Percentiles rank a stretch among this genome's conserved stretches.
Conservation (phyloP, 2,113 vertebrate species). For the Amphilophus citrinellus region DNA sequence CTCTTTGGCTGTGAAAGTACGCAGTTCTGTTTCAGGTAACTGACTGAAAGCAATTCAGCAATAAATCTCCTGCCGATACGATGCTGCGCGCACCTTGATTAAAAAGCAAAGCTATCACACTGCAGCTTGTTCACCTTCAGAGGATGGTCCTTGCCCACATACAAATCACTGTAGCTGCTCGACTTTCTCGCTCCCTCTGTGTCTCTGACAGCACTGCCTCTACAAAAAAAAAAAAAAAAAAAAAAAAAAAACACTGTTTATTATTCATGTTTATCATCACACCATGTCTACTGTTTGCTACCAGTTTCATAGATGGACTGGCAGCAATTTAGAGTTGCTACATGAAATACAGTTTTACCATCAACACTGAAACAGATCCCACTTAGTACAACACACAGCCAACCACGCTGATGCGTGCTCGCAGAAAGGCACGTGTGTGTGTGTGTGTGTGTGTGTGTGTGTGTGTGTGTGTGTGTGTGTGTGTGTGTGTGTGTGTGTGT, state of each 20-base stretch:
- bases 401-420: slow-evolving; percentile 52
- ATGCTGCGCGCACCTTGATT: slow-evolving; percentile 46
- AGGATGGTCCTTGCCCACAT: slow-evolving; percentile 36
- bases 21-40: slow-evolving; percentile 29
- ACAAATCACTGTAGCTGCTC: slow-evolving; percentile 34
- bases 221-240: slow-evolving; percentile 21
- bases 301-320: slow-evolving; percentile 72
- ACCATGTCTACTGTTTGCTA: slow-evolving; percentile 71
- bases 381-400: slow-evolving; percentile 67
- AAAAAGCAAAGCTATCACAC: slow-evolving; percentile 45
- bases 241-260: slow-evolving; percentile 42
- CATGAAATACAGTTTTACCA: slow-evolving; percentile 69
- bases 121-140: slow-evolving; percentile 48
- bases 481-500: neutral
- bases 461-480: neutral
- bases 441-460: neutral
- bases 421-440: slow-evolving; percentile 16
- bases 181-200: slow-evolving; percentile 17
- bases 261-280: slow-evolving; percentile 79
- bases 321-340: slow-evolving; percentile 68
- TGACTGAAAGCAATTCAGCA: slow-evolving; percentile 40
- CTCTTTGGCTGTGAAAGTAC: neutral
- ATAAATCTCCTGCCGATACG: slow-evolving; percentile 39
- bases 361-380: slow-evolving; percentile 73
- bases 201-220: slow-evolving; percentile 40